phyloP scores from a whole-genome alignment of 2,797 vertebrate genomes.

The Lepus townsendii region DNA sequence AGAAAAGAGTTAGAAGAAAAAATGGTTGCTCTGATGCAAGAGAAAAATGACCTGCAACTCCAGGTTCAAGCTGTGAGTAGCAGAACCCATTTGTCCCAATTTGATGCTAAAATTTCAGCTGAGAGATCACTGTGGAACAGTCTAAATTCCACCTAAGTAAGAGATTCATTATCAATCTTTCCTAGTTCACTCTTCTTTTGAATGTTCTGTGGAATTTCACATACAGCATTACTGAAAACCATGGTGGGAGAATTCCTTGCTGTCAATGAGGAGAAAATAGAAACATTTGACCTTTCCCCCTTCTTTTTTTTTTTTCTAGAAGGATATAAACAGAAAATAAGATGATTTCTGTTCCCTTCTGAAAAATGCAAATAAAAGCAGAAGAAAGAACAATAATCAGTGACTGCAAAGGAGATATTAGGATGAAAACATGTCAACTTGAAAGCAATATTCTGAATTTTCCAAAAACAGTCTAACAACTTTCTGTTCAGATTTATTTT shows the following conservation, averaged over 20 bases:
- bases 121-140: not conserved
- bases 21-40: slow-evolving; percentile 88
- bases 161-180: not conserved
- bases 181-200: not conserved
- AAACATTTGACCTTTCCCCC: not conserved
- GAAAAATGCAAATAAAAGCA: slow-evolving; percentile 37
- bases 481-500: not conserved
- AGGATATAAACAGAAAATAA: slow-evolving; percentile 13
- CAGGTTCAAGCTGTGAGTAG: slow-evolving; percentile 90
- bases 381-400: slow-evolving; percentile 39
- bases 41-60: slow-evolving; percentile 90
- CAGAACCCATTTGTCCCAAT: not conserved
- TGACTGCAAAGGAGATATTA: not conserved
- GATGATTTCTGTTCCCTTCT: not conserved
- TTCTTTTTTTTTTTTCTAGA: not conserved
- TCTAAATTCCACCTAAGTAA: not conserved
- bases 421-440: not conserved
- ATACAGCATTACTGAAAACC: not conserved
- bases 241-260: not conserved
- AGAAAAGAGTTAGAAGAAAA: slow-evolving; percentile 90
- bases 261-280: not conserved
- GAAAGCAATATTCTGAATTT: slow-evolving; percentile 9
- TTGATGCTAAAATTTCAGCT: slow-evolving; percentile 34
- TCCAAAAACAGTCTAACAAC: not conserved
- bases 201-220: slow-evolving; percentile 16